Evolutionary conservation across 2,888 invertebrate species (phyloP).

Genomic region (Agriopis marginaria): DNA sequence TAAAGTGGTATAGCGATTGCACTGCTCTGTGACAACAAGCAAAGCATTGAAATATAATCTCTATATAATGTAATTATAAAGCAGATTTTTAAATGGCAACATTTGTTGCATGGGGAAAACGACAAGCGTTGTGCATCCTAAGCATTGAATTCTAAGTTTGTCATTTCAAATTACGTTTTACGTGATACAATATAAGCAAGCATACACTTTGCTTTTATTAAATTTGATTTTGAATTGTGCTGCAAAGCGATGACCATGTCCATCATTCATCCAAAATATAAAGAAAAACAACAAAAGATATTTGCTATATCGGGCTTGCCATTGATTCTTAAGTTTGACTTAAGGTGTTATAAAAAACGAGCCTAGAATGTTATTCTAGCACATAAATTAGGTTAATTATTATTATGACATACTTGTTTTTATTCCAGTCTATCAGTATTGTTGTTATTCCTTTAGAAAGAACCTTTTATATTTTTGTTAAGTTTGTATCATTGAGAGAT

Average conservation of each 20-base stretch:
- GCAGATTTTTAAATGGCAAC: background rate
- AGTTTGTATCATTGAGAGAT: conserved; percentile 30
- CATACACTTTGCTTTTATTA: background rate
- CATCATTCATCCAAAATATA: background rate
- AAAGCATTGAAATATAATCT: background rate
- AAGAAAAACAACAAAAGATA: background rate
- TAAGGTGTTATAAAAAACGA: background rate
- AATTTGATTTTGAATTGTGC: background rate
- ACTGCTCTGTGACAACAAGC: background rate
- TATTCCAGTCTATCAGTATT: conserved; percentile 34
- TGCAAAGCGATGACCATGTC: background rate
- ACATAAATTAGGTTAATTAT: background rate
- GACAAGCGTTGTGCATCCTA: background rate
- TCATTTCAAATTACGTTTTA: background rate
- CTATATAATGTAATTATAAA: background rate
- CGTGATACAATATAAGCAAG: no score
- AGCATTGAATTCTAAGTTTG: background rate
- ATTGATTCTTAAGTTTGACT: background rate
- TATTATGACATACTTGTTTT: conserved; percentile 10
- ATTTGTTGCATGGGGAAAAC: background rate
- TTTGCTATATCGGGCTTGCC: background rate
- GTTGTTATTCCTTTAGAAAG: conserved; percentile 27
- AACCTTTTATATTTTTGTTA: conserved; percentile 36
- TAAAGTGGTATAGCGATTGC: background rate
- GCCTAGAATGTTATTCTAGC: background rate